Evolutionary conservation across 35 echinoderm and acorn worm genomes (phyloP), one percentile per base, ranked within the genome.

Genomic region (Heliocidaris tuberculata): DNA sequence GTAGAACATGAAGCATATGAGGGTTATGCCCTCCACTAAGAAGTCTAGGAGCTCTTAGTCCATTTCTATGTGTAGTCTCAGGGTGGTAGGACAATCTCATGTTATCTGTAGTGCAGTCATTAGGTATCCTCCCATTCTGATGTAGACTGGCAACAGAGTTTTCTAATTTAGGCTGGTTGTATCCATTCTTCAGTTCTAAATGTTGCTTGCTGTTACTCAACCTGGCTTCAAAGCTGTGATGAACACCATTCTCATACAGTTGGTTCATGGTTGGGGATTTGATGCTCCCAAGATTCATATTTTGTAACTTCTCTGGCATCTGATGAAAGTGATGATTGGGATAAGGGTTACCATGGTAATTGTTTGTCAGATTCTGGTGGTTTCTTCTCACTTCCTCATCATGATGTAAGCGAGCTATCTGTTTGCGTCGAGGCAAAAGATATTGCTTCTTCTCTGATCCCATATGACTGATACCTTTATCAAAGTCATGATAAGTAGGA

Each of bases 121-220:
- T 95, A 86, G 32, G 92, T 42, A 94, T 95, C 27, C 93, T 86
- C 65, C 95, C 95, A 92, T 94, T 97, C 56, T 92, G 70, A 12
- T 88, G 88, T 15, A 85, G 31, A n/a, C 92, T 85, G 30, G 59
- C 90, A 60, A 86, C 95, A 27, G 87, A 94, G 85, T 31, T 86
- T 94, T 61, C 93, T 96, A 94, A 16, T 94, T 93, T 90, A 90
- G 94, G 30, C 85, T 93, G 31, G 93, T 94, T 13, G 95, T 93
- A 96, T 17, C 88, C 86, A 47, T 86, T 94, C 48, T 89, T 94
- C 86, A 94, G 21, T 19, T 92, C 93, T 31, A 86, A 93, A 21
- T 94, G 90, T 50, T 48, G 21, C 32, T 96, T 93, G 27, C 47
- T 32, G 24, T 94, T 85, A 1, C 49, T 42, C 9, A 94, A 29